Base-by-base conservation (phyloP, 2,888 invertebrate species). In the Leptodirus hochenwartii region DNA sequence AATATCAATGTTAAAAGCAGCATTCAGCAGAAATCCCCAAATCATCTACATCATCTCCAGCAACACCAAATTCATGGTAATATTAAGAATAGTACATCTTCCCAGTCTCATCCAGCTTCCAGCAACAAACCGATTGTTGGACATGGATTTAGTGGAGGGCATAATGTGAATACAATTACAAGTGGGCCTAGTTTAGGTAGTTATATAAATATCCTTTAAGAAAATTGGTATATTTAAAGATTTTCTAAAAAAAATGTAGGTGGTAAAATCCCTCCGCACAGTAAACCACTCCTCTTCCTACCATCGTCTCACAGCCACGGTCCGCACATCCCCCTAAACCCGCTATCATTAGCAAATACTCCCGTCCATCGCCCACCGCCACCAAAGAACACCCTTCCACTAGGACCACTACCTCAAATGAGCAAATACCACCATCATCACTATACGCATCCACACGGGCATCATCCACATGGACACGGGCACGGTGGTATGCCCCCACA, bases 291-390 rank as follows among this genome's bases (percentile, higher is more conserved):
- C 29, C 30, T 34, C 25, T 28, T 29, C 43, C 50, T 12, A 53
- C 59, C 26, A 59, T 59, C 23, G 58, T 51, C 41, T 40, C 55
- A 22, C 51, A 57, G 1, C 48, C 59, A 36, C 54, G 56, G 38
- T 48, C 59, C 11, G 50, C 58, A 9, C 58, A 58, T 38, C 58
- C 59, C 36, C 54, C 58, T 13, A 43, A 59, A 30, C 56, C 57
- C 38, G 56, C 4, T 20, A n/a, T 20, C 20, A 20, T 20, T n/a
- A 8, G 20, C 20, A n/a, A 8, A 8, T 8, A 20, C 20, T 6
- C n/a, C n/a, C n/a, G n/a, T n/a, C n/a, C 20, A 20, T 20, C 20
- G 20, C 6, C 6, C 20, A 58, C 33, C 8, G 27, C 31, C 3
- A 34, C 36, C 8, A 30, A 32, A 17, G 29, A 28, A 8, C 10